phyloP scores from a whole-genome alignment of 1,140 invertebrate genomes.

The Cherax quadricarinatus region DNA sequence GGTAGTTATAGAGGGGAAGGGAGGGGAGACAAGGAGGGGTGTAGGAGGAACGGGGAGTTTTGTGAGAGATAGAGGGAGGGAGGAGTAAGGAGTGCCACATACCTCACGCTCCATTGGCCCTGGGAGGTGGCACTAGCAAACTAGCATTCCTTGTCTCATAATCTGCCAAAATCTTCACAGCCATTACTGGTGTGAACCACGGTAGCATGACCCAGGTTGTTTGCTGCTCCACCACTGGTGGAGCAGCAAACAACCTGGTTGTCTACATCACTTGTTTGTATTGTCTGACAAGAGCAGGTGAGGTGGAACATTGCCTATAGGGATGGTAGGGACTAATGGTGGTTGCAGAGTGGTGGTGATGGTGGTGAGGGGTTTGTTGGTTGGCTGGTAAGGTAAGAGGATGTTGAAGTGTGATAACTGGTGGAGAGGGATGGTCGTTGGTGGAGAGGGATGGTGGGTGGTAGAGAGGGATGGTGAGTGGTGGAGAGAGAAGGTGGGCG shows the following conservation, averaged over 20 bases:
- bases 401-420: no score
- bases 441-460: background rate
- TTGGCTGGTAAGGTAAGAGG: no score
- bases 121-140: conserved; percentile 1
- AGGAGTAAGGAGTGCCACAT: background rate
- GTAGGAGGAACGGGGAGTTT: background rate
- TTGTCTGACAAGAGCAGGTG: no score
- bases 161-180: background rate
- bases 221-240: no score
- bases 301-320: no score
- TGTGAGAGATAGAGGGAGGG: background rate
- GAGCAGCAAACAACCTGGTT: no score
- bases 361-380: no score
- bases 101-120: background rate
- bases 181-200: background rate
- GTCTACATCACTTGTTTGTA: no score
- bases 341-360: no score
- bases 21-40: background rate
- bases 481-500: no score
- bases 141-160: background rate
- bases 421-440: background rate
- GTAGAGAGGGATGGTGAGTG: background rate
- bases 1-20: background rate
- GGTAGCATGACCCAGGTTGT: no score
- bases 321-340: no score